Evolutionary conservation across 2,888 invertebrate genomes (phyloP).

Genomic region (Luffia ferchaultella): DNA sequence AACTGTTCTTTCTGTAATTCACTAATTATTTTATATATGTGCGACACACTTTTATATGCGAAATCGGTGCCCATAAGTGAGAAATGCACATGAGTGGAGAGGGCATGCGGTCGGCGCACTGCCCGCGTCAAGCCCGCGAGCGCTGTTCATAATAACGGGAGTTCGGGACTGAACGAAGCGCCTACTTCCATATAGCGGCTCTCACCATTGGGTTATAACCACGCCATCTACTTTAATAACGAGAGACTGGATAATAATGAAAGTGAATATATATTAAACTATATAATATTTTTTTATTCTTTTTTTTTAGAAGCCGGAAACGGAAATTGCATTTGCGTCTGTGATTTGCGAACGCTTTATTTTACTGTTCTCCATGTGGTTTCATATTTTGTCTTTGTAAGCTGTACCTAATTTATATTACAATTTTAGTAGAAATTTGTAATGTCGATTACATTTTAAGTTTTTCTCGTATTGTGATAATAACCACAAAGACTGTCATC

Average conservation of each 20-base stretch:
- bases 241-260: neutral
- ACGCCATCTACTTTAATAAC: neutral
- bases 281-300: too few relatives aligned
- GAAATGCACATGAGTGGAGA: constrained; percentile 56
- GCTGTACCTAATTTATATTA: too few relatives aligned
- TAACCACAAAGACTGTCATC: too few relatives aligned
- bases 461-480: too few relatives aligned
- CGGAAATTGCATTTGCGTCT: too few relatives aligned
- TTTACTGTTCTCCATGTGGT: too few relatives aligned
- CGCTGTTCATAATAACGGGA: constrained; percentile 57
- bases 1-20: constrained; percentile 27
- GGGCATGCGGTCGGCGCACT: constrained; percentile 59
- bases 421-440: too few relatives aligned
- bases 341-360: too few relatives aligned
- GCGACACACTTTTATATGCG: constrained; percentile 43
- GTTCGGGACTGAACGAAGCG: constrained; percentile 42
- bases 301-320: too few relatives aligned
- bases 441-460: too few relatives aligned
- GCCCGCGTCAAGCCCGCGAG: constrained; percentile 55
- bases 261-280: too few relatives aligned
- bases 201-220: neutral
- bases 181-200: constrained; percentile 19
- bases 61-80: constrained; percentile 44
- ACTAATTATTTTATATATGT: constrained; percentile 26
- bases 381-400: too few relatives aligned